A percentile compares a stretch with the other conserved stretches of the same genome.
phyloP scores from a whole-genome alignment of 2,797 vertebrate species.

The Pempheris klunzingeri region DNA sequence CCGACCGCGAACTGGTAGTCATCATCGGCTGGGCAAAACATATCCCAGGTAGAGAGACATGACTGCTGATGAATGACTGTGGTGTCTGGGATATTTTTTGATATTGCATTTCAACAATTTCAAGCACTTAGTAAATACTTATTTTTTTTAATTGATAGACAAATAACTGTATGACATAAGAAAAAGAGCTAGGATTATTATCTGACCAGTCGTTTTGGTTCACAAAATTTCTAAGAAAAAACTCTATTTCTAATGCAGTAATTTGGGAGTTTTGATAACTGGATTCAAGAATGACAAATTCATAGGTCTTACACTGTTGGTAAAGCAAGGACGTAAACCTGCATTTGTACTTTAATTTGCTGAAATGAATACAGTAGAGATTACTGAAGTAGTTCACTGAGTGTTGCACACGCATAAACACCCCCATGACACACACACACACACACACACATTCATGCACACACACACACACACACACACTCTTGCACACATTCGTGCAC shows the following conservation, averaged over 20 bases:
- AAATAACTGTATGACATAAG: not conserved
- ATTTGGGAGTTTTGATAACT: not conserved
- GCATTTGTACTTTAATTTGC: slow-evolving; percentile 40
- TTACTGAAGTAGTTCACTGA: slow-evolving; percentile 60
- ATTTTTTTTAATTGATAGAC: not conserved
- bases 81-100: not conserved
- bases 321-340: slow-evolving; percentile 1
- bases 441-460: slow-evolving; percentile 11
- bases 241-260: not conserved
- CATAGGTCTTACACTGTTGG: not conserved
- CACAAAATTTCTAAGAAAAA: no score
- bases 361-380: slow-evolving; percentile 52
- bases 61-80: slow-evolving; percentile 1
- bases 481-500: slow-evolving; percentile 38
- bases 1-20: slow-evolving; percentile 96
- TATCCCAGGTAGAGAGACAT: slow-evolving; percentile 92
- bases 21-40: slow-evolving; percentile 99
- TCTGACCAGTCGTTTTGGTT: not conserved
- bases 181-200: not conserved
- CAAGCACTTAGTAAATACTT: not conserved
- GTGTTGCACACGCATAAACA: slow-evolving; percentile 50
- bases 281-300: not conserved
- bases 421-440: not conserved
- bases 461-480: slow-evolving; percentile 49
- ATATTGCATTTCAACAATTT: not conserved